Evolutionary conservation across 2,888 invertebrate genomes (phyloP), one percentile per base, ranked within the genome.

Genomic region (Protodeltote pygarga): DNA sequence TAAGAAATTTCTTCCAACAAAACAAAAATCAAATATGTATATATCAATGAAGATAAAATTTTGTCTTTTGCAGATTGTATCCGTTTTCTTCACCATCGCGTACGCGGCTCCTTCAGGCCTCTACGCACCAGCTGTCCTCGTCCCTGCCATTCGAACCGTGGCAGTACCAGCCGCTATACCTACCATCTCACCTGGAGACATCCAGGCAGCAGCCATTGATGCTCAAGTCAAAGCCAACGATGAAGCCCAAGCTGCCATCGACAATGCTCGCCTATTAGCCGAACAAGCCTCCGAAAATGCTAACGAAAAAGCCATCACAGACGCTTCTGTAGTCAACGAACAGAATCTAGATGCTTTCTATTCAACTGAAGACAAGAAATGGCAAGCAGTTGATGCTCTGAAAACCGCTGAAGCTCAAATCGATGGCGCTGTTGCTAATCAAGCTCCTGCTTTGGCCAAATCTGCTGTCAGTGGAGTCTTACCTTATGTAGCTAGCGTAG

Each of bases 121-220:
- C 9, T 49, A 24, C 28, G 64, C 46, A 3, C 55, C 65, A 5
- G n/a, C n/a, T n/a, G 60, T 61, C 5, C 14, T 71, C 5, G 38
- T 69, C 1, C 57, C 71, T 1, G 54, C 62, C 5, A 38, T 71
- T 6, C 44, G 15, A 8, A 49, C 71, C 6, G 42, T 73, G 4
- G 64, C 60, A 11, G 55, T 77, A 16, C 71, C 80, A 1, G 67
- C 73, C 0, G 63, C 70, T 9, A 14, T 77, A 2, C 83, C 85
- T 1, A 79, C 87, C 1, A 66, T 89, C 11, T 77, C 83, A 0
- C 70, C 88, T 1, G 91, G 87, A 3, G 91, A 92, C 64, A 51
- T 89, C 3, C 85, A 91, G 49, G 91, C 86, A 0, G 91, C 90
- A 1, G 81, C 75, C 21, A 91, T 90, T 14, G 76, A 91, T 38